phyloP scores from a whole-genome alignment of 2,113 vertebrate genomes.

The Nettapus auritus region DNA sequence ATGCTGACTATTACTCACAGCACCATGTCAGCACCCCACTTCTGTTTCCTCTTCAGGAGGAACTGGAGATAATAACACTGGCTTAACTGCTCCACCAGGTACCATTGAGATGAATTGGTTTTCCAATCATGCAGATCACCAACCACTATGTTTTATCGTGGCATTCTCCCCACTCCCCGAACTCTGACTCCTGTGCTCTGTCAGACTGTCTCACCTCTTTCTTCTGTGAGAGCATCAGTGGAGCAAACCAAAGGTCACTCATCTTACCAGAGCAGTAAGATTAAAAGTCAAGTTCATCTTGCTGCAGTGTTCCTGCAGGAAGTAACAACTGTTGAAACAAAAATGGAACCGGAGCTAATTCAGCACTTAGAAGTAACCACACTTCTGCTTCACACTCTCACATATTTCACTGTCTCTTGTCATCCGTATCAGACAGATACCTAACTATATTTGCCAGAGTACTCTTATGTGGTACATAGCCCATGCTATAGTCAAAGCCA shows the following conservation, averaged over 20 bases:
- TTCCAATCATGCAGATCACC: background rate
- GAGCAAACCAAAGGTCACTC: background rate
- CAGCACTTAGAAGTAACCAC: conserved; percentile 54
- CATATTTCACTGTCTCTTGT: conserved; percentile 70
- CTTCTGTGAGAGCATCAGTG: background rate
- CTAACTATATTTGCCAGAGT: conserved; percentile 63
- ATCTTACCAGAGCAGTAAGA: background rate
- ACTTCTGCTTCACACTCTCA: conserved; percentile 64
- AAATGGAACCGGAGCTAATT: conserved; percentile 57
- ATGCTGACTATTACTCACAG: background rate
- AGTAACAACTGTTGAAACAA: conserved; percentile 45
- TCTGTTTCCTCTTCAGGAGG: background rate
- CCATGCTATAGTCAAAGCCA: conserved; percentile 64
- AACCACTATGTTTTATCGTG: background rate
- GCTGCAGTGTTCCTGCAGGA: background rate
- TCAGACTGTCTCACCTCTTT: background rate
- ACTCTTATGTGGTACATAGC: conserved; percentile 54
- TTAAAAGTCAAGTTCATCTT: background rate
- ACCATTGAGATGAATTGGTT: background rate
- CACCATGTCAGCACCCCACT: background rate
- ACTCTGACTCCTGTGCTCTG: background rate
- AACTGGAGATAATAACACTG: background rate
- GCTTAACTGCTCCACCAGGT: background rate
- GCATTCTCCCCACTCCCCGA: background rate
- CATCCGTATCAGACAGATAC: conserved; percentile 64